Percentiles rank a stretch among this genome's conserved stretches.
These are phyloP conservation scores for Machimus atricapillus DNA, from an alignment of 2,888 invertebrate genomes.

Conservation along the genomic window DNA sequence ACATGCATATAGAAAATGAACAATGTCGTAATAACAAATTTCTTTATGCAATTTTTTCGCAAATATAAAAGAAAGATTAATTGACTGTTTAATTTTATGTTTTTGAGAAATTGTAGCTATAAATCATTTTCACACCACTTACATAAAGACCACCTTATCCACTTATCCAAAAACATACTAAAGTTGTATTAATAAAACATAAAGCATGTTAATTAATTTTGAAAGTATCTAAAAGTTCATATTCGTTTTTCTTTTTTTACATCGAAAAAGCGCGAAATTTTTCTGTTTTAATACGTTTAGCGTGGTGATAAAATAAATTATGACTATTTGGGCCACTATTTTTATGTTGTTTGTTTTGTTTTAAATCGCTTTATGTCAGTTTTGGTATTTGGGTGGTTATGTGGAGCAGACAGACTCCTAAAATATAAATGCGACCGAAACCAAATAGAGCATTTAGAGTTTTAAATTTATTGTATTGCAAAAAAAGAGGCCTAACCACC, in stretches of 20 bases:
- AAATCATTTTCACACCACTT: neutral
- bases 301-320: neutral
- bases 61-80: neutral
- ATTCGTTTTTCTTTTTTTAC: too few relatives aligned
- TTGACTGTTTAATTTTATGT: neutral
- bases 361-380: neutral
- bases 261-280: neutral
- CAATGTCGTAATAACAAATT: too few relatives aligned
- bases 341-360: neutral
- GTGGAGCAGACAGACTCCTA: neutral
- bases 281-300: neutral
- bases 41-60: too few relatives aligned
- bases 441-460: too few relatives aligned
- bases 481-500: neutral
- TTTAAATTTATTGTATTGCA: too few relatives aligned
- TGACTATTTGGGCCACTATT: neutral
- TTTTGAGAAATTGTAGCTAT: neutral
- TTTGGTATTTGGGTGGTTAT: neutral
- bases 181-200: neutral
- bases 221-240: neutral
- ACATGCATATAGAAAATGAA: too few relatives aligned
- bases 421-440: too few relatives aligned
- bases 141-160: neutral
- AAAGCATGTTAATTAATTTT: neutral
- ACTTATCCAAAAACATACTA: neutral